phyloP scores from a whole-genome alignment of 2,113 vertebrate species.

The Pholis gunnellus region DNA sequence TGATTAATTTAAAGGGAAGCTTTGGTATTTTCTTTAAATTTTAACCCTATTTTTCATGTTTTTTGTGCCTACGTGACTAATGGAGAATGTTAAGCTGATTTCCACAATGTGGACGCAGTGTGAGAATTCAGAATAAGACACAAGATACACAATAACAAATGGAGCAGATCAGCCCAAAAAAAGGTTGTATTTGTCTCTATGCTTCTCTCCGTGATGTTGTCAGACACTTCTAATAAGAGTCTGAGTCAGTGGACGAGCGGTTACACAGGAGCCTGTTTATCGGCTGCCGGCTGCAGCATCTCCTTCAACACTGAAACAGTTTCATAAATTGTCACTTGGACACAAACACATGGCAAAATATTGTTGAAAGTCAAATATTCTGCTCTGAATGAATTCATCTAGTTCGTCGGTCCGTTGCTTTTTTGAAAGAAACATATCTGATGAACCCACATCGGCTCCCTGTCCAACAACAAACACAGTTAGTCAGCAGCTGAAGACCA shows the following conservation, averaged over 20 bases:
- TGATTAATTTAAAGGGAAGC: not conserved
- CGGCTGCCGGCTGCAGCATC: not conserved
- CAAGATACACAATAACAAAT: not conserved
- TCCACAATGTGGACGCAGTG: not conserved
- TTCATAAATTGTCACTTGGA: not conserved
- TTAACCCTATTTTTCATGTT: not conserved
- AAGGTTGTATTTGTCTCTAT: not conserved
- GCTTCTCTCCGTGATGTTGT: not conserved
- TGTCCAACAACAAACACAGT: too few species aligned
- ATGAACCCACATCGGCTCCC: too few species aligned
- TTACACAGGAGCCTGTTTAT: not conserved
- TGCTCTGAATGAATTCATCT: not conserved
- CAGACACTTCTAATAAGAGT: not conserved
- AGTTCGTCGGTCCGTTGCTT: not conserved
- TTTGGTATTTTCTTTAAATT: not conserved
- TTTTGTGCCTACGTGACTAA: not conserved
- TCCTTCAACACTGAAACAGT: not conserved
- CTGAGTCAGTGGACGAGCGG: not conserved
- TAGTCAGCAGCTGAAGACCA: not conserved
- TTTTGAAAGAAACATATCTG: too few species aligned
- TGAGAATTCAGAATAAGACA: not conserved
- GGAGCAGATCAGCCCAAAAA: not conserved
- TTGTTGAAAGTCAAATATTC: not conserved
- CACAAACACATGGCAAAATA: not conserved
- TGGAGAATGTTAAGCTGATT: not conserved